Percentiles rank a stretch among this genome's conserved stretches.
Conservation (phyloP, 92 coral and sea anemone genomes). For the Siderastrea siderea region DNA sequence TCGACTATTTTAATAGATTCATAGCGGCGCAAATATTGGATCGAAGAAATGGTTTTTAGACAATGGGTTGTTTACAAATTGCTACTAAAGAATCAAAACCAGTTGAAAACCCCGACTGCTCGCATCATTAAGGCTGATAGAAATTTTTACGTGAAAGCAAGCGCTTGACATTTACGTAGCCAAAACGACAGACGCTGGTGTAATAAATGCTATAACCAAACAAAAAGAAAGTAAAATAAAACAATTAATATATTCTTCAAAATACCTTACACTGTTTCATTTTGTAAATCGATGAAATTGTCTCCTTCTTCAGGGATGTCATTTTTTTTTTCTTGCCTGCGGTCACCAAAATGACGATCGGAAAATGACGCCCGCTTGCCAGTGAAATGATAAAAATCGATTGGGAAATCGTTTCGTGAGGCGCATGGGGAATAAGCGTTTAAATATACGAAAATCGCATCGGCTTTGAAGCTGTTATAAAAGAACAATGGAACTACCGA, state of each 20-base stretch:
- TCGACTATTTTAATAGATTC: slow-evolving; percentile 24
- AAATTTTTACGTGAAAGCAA: background rate
- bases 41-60: slow-evolving; percentile 50
- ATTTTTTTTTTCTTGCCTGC: background rate
- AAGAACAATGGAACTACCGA: slow-evolving; percentile 12
- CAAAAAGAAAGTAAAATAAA: background rate
- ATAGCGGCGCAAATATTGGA: slow-evolving; percentile 41
- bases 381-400: background rate
- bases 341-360: background rate
- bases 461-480: slow-evolving; percentile 25
- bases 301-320: background rate
- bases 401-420: background rate
- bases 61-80: slow-evolving; percentile 60
- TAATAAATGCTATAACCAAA: slow-evolving; percentile 11
- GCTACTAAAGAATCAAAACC: slow-evolving; percentile 54
- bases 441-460: slow-evolving; percentile 19
- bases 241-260: background rate
- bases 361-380: background rate
- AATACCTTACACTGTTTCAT: slow-evolving; percentile 13
- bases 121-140: slow-evolving; percentile 28
- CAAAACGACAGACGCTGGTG: background rate
- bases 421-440: background rate
- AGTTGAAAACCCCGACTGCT: slow-evolving; percentile 21
- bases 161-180: background rate
- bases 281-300: background rate